Conservation (phyloP, 2,113 vertebrate species). For the Sprattus sprattus region DNA sequence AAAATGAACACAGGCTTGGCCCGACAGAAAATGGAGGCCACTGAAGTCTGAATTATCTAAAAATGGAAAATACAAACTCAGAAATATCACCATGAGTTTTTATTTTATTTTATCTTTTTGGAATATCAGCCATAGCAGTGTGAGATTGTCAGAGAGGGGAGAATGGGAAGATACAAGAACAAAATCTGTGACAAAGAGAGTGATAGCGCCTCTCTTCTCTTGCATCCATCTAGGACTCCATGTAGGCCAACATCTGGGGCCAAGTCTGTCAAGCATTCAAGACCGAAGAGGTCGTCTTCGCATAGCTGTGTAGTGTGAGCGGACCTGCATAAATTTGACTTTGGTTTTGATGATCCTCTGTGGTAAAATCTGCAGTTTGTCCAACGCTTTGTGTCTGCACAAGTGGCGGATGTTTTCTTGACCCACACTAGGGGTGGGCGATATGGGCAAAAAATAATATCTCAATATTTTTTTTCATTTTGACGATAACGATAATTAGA, state of each 20-base stretch:
- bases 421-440: too few species aligned
- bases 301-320: not conserved
- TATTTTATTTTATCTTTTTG: too few species aligned
- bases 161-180: too few species aligned
- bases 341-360: too few species aligned
- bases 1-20: not conserved
- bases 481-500: too few species aligned
- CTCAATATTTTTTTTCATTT: too few species aligned
- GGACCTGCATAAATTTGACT: not conserved
- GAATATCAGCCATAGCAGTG: too few species aligned
- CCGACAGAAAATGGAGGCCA: conserved; percentile 3
- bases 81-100: not conserved
- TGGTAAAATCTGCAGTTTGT: not conserved
- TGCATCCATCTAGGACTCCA: not conserved
- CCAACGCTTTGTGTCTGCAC: too few species aligned
- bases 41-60: not conserved
- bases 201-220: not conserved
- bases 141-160: too few species aligned
- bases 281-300: not conserved
- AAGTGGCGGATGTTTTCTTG: too few species aligned
- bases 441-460: too few species aligned
- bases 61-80: not conserved
- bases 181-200: not conserved
- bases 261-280: not conserved
- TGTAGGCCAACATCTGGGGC: not conserved